phyloP scores from a whole-genome alignment of 2,888 invertebrate genomes.

The Abrostola tripartita region DNA sequence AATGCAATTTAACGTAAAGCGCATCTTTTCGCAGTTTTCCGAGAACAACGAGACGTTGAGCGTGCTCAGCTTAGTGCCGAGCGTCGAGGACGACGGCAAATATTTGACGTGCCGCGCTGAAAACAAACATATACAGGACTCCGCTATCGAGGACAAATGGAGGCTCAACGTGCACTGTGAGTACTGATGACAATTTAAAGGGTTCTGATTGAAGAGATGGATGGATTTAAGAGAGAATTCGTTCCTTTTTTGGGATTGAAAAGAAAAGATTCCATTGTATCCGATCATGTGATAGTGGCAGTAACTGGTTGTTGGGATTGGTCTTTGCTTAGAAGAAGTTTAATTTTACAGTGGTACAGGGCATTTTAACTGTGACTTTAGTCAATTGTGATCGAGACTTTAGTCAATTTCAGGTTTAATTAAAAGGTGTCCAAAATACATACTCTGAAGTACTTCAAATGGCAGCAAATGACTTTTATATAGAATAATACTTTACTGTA shows the following conservation, averaged over 20 bases:
- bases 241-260: conserved; percentile 8
- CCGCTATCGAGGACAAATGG: conserved; percentile 95
- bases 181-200: conserved; percentile 71
- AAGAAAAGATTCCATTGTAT: neutral
- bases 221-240: conserved; percentile 16
- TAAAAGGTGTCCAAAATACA: too few relatives aligned
- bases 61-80: conserved; percentile 94
- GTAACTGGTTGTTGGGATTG: too few relatives aligned
- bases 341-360: too few relatives aligned
- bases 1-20: conserved; percentile 52
- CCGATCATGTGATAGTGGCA: too few relatives aligned
- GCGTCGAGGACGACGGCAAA: conserved; percentile 96
- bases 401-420: too few relatives aligned
- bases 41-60: conserved; percentile 95
- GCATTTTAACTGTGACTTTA: too few relatives aligned
- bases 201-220: conserved; percentile 25
- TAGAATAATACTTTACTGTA: too few relatives aligned
- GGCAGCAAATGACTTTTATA: too few relatives aligned
- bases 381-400: too few relatives aligned
- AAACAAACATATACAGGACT: conserved; percentile 94
- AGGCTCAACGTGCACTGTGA: conserved; percentile 96
- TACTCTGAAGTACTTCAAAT: too few relatives aligned
- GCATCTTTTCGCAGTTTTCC: conserved; percentile 90
- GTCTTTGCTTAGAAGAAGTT: too few relatives aligned
- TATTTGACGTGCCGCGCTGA: conserved; percentile 96